phyloP scores from a whole-genome alignment of 2,888 invertebrate species.

The Troilus luridus region DNA sequence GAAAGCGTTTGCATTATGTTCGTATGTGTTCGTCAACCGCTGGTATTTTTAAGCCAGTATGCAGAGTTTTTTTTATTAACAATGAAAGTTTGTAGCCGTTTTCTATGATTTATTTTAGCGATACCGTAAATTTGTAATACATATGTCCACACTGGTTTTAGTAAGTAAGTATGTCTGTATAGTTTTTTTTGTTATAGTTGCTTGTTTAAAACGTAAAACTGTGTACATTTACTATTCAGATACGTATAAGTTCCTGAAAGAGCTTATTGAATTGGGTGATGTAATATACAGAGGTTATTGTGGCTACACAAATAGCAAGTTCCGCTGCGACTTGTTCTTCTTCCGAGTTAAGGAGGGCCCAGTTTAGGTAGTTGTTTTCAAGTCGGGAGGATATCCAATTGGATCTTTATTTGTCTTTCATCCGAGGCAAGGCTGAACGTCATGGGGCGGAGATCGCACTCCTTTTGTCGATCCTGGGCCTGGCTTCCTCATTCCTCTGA shows the following conservation, averaged over 20 bases:
- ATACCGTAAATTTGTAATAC: too few relatives aligned
- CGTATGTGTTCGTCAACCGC: too few relatives aligned
- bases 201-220: too few relatives aligned
- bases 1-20: too few relatives aligned
- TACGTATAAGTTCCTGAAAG: not conserved
- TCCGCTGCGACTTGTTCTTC: not conserved
- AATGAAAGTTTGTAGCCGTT: too few relatives aligned
- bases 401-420: constrained; percentile 32
- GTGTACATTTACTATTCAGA: too few relatives aligned
- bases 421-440: not conserved
- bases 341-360: not conserved
- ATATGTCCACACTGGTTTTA: too few relatives aligned
- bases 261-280: not conserved
- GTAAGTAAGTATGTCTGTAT: too few relatives aligned
- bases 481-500: not conserved
- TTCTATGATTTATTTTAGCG: too few relatives aligned
- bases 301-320: not conserved
- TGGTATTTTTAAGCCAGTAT: too few relatives aligned
- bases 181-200: too few relatives aligned
- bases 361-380: not conserved
- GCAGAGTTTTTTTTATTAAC: too few relatives aligned
- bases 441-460: not conserved
- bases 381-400: constrained; percentile 1
- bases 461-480: not conserved
- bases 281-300: not conserved